Percentiles rank a stretch among this genome's conserved stretches.
Conservation (phyloP, 2,113 vertebrate genomes). For the Ginglymostoma cirratum region DNA sequence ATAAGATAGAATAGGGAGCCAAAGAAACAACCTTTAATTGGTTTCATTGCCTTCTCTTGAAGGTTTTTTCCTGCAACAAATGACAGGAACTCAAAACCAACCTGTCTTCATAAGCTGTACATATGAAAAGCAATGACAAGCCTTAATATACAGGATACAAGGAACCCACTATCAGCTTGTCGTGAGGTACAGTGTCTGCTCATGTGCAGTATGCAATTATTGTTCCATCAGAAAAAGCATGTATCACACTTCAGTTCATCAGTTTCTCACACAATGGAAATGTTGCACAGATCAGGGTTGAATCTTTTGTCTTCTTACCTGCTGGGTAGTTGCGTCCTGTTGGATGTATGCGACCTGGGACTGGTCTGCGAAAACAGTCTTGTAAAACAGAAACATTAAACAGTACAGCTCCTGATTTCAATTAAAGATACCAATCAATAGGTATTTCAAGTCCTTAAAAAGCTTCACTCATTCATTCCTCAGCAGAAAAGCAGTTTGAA, state of each 20-base stretch:
- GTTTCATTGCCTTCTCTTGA: too few relatives aligned
- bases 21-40: too few relatives aligned
- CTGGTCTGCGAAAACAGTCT: slow-evolving; percentile 92
- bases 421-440: background rate
- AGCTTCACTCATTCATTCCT: too few relatives aligned
- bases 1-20: too few relatives aligned
- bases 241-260: background rate
- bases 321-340: slow-evolving; percentile 87
- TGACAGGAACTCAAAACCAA: too few relatives aligned
- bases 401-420: background rate
- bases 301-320: slow-evolving; percentile 59
- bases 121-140: too few relatives aligned
- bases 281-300: background rate
- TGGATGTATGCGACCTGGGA: slow-evolving; percentile 94
- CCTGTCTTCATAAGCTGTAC: too few relatives aligned
- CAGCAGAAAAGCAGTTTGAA: background rate
- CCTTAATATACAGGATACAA: background rate
- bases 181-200: too few relatives aligned
- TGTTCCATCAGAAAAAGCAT: background rate
- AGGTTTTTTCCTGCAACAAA: too few relatives aligned
- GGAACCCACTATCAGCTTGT: too few relatives aligned
- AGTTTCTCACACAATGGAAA: background rate
- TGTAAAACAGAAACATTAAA: slow-evolving; percentile 39
- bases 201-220: background rate
- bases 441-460: background rate